Evolutionary conservation across 1,140 invertebrate genomes (phyloP).

Genomic region (Agraylea sexmaculata): DNA sequence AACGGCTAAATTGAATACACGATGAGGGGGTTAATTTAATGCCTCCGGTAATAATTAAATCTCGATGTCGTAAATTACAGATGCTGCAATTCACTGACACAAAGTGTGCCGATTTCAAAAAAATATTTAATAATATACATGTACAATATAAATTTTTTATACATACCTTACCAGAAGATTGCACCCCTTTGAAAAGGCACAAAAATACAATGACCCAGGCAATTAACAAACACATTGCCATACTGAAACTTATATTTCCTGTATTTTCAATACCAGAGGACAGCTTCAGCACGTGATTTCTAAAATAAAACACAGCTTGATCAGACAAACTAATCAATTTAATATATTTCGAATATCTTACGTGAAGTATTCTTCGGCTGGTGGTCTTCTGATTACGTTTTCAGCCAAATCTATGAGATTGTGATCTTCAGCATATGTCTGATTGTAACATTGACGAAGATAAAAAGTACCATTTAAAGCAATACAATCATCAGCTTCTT

Average conservation of each 20-base stretch:
- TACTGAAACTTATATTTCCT: slow-evolving; percentile 48
- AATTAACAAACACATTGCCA: slow-evolving; percentile 59
- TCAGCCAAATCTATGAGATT: slow-evolving; percentile 41
- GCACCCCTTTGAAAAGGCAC: slow-evolving; percentile 71
- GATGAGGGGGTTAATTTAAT: slow-evolving; percentile 12
- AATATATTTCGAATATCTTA: slow-evolving; percentile 32
- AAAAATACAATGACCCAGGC: slow-evolving; percentile 72
- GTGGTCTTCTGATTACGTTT: slow-evolving; percentile 49
- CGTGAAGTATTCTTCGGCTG: slow-evolving; percentile 79
- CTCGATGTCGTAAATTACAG: neutral
- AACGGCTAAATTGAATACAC: neutral
- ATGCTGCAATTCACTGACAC: neutral
- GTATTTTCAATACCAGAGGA: slow-evolving; percentile 63
- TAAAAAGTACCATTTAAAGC: slow-evolving; percentile 55
- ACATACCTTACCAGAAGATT: slow-evolving; percentile 66
- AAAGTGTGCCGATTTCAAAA: neutral
- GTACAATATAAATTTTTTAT: neutral
- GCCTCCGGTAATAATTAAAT: neutral
- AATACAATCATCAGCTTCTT: slow-evolving; percentile 45
- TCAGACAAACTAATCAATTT: slow-evolving; percentile 4
- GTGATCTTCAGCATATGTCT: slow-evolving; percentile 35
- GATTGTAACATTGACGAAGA: slow-evolving; percentile 43
- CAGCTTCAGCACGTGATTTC: slow-evolving; percentile 60
- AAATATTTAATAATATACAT: slow-evolving; percentile 6
- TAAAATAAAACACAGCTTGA: slow-evolving; percentile 27